phyloP scores from a whole-genome alignment of 2,113 vertebrate genomes.

The Dryoscopus gambensis region DNA sequence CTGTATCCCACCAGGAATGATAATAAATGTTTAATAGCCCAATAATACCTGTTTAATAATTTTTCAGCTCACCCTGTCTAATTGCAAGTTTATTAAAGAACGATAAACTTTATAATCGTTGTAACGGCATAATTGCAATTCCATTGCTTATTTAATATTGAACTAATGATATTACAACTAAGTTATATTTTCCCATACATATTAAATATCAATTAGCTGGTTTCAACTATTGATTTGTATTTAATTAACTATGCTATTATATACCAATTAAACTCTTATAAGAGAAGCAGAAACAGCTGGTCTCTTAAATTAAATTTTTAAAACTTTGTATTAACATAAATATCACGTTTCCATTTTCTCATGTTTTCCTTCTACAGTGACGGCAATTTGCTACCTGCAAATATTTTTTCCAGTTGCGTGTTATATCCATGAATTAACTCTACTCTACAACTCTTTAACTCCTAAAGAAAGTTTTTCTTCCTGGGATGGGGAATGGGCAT shows the following conservation, averaged over 20 bases:
- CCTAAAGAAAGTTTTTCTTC: not conserved
- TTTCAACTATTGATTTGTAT: conserved; percentile 81
- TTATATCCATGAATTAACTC: not conserved
- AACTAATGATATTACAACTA: conserved; percentile 73
- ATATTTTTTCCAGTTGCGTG: not conserved
- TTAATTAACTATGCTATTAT: conserved; percentile 81
- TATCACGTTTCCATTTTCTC: conserved; percentile 1
- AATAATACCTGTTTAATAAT: conserved; percentile 76
- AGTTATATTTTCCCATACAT: conserved; percentile 70
- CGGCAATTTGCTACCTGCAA: not conserved
- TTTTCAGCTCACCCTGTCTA: conserved; percentile 67
- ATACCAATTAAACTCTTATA: conserved; percentile 78
- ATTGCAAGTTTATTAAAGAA: conserved; percentile 77
- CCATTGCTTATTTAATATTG: conserved; percentile 75
- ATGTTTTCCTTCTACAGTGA: not conserved
- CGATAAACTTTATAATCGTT: conserved; percentile 71
- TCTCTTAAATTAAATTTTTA: conserved; percentile 66
- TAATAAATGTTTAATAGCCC: conserved; percentile 71
- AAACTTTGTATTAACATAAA: conserved; percentile 59
- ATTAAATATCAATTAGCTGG: conserved; percentile 82
- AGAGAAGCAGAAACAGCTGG: conserved; percentile 73
- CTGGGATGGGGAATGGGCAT: not conserved
- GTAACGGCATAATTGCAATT: conserved; percentile 70
- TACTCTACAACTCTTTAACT: not conserved
- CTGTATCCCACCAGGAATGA: conserved; percentile 62